A percentile compares a stretch with the other conserved stretches of the same genome.
These are phyloP conservation scores for Machimus atricapillus DNA, from an alignment of 2,888 invertebrate species.

Conservation along the genomic window DNA sequence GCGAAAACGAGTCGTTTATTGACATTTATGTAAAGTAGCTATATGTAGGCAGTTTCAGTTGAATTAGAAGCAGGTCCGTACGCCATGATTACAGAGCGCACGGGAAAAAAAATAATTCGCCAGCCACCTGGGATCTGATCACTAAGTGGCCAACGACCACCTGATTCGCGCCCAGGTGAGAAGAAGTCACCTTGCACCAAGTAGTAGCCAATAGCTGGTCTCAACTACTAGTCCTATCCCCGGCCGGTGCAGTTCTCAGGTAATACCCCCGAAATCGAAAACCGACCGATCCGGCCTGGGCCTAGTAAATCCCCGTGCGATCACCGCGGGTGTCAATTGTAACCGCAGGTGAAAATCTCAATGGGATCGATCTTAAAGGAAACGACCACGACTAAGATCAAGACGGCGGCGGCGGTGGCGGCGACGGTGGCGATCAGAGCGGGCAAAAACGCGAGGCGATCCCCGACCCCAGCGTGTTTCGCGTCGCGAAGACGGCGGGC, in stretches of 20 bases:
- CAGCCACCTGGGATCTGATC: background rate
- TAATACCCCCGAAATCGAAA: background rate
- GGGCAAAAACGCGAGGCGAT: background rate
- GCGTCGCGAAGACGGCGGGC: background rate
- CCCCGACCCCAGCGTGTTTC: constrained; percentile 23
- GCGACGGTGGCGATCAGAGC: background rate
- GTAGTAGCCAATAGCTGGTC: constrained; percentile 11
- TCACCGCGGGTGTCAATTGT: constrained; percentile 24
- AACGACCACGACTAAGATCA: background rate
- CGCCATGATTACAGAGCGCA: constrained; percentile 5
- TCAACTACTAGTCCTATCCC: background rate
- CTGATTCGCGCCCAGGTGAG: background rate
- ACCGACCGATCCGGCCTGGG: background rate
- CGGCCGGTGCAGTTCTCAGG: background rate
- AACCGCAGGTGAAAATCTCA: background rate
- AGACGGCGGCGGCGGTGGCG: background rate
- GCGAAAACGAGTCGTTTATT: constrained; percentile 1
- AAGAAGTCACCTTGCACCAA: constrained; percentile 20
- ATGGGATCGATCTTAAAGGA: constrained; percentile 7
- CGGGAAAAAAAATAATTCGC: background rate
- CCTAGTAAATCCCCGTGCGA: background rate
- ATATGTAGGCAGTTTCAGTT: constrained; percentile 15
- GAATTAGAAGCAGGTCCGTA: constrained; percentile 18
- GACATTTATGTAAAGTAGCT: constrained; percentile 24
- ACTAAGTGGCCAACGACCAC: background rate